Percentiles rank a stretch among this genome's conserved stretches.
Conservation (phyloP, 2,888 invertebrate species). For the Coelinius sp. region DNA sequence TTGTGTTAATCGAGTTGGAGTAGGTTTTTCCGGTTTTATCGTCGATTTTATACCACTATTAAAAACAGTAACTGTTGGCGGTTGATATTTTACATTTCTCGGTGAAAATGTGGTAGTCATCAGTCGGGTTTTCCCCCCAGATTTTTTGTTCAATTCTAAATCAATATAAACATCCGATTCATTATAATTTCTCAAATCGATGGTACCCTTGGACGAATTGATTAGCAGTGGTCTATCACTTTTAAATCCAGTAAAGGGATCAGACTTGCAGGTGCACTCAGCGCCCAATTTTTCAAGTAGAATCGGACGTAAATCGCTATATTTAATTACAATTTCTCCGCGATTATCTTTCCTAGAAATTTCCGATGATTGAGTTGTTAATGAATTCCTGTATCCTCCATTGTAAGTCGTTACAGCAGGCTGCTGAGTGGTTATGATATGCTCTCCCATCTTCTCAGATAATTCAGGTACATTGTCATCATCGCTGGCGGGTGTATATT, state of each 20-base stretch:
- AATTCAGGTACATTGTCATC: slow-evolving; percentile 29
- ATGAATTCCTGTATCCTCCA: slow-evolving; percentile 46
- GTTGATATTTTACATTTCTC: too few species aligned
- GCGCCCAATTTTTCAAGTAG: slow-evolving; percentile 81
- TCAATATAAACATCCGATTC: slow-evolving; percentile 68
- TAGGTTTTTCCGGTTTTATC: slow-evolving; percentile 32
- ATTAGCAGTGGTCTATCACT: slow-evolving; percentile 57
- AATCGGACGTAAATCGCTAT: slow-evolving; percentile 81
- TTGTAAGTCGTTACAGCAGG: slow-evolving; percentile 54
- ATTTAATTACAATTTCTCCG: slow-evolving; percentile 76
- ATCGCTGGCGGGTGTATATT: slow-evolving; percentile 52
- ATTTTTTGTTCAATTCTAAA: slow-evolving; percentile 54
- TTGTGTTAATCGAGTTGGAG: slow-evolving; percentile 31
- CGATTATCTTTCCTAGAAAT: slow-evolving; percentile 54
- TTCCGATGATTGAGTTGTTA: slow-evolving; percentile 30
- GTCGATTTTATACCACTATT: too few species aligned
- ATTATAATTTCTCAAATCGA: slow-evolving; percentile 65
- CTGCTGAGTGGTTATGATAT: slow-evolving; percentile 30
- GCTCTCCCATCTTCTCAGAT: not conserved
- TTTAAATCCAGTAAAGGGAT: slow-evolving; percentile 64
- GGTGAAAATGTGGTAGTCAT: too few species aligned
- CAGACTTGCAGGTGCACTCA: slow-evolving; percentile 77
- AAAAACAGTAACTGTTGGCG: too few species aligned
- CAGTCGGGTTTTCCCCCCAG: slow-evolving; percentile 45
- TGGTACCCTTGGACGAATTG: slow-evolving; percentile 60